phyloP scores from a whole-genome alignment of 1,140 invertebrate species.

The Heliconius melpomene region DNA sequence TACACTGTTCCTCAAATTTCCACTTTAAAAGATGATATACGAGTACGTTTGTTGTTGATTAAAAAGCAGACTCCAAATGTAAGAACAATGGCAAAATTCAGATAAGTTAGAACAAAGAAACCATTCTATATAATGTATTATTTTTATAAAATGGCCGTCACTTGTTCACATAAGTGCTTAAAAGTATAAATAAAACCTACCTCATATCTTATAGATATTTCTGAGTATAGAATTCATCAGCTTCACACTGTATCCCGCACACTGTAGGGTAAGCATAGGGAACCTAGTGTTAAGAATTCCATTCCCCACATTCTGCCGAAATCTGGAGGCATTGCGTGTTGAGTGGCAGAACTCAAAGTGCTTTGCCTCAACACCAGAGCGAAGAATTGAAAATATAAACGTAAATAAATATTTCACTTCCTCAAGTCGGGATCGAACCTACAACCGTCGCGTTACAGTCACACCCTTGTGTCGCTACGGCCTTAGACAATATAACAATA shows the following conservation, averaged over 20 bases:
- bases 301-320: no score
- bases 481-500: no score
- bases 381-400: no score
- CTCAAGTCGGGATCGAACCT: no score
- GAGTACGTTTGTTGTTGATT: constrained; percentile 22
- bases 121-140: not conserved
- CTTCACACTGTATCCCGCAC: no score
- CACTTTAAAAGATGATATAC: constrained; percentile 20
- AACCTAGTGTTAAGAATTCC: not conserved
- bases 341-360: no score
- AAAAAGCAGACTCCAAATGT: constrained; percentile 32
- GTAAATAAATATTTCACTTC: no score
- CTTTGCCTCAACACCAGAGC: no score
- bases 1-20: not conserved
- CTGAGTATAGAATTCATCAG: not conserved
- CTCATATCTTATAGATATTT: no score
- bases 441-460: no score
- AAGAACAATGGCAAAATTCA: constrained; percentile 23
- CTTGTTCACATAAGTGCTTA: not conserved
- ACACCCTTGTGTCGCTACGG: no score
- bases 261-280: not conserved
- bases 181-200: not conserved
- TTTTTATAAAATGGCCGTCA: not conserved
- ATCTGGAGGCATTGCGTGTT: no score
- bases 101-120: constrained; percentile 24